These are phyloP conservation scores for Condylostylus longicornis DNA, from an alignment of 1,140 invertebrate genomes.

Conservation along the genomic window DNA sequence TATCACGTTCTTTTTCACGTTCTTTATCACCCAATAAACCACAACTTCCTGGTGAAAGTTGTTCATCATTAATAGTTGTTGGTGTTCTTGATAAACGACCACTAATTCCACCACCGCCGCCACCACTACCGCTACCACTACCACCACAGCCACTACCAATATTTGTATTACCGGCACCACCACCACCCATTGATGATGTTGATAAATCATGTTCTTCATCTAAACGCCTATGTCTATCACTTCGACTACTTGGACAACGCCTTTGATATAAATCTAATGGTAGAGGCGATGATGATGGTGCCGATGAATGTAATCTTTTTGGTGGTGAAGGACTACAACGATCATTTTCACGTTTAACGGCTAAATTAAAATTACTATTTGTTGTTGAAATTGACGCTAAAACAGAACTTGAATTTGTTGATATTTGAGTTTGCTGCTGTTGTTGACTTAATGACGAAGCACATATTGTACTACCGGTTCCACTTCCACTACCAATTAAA, in stretches of 20 bases:
- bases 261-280: slow-evolving; percentile 31
- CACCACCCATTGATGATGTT: too few relatives aligned
- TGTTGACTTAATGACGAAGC: slow-evolving; percentile 9
- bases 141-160: background rate
- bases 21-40: slow-evolving; percentile 1
- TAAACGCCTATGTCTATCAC: too few relatives aligned
- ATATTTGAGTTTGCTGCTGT: slow-evolving; percentile 5
- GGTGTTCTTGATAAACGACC: background rate
- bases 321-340: slow-evolving; percentile 27
- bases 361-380: background rate
- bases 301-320: slow-evolving; percentile 13
- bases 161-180: background rate
- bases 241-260: slow-evolving; percentile 11
- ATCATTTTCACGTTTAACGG: slow-evolving; percentile 14
- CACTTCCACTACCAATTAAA: background rate
- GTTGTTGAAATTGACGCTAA: background rate
- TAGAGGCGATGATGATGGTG: slow-evolving; percentile 16
- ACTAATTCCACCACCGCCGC: too few relatives aligned
- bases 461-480: slow-evolving; percentile 1
- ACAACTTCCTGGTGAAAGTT: too few relatives aligned
- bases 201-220: too few relatives aligned
- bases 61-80: background rate
- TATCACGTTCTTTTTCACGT: slow-evolving; percentile 24
- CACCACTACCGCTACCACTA: background rate
- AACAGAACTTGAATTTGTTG: slow-evolving; percentile 4